A percentile compares a stretch with the other conserved stretches of the same genome.
Conservation (phyloP, 2,797 vertebrate genomes). For the Megalops cyprinoides region DNA sequence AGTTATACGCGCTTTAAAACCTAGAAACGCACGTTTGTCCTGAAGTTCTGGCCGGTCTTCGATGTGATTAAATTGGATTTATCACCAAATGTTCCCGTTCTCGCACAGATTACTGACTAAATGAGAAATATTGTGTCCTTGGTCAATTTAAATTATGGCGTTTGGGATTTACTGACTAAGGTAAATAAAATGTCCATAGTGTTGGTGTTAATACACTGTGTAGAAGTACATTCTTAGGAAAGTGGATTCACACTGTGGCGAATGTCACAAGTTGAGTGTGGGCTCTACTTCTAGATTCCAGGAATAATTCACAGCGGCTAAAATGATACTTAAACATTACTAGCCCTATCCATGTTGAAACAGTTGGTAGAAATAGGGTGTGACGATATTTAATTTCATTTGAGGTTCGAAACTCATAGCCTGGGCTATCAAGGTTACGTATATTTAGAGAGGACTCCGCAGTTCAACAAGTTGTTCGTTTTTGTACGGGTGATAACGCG, state of each 20-base stretch:
- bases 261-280: background rate
- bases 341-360: too few relatives aligned
- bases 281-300: background rate
- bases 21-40: too few relatives aligned
- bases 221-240: background rate
- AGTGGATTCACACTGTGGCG: background rate
- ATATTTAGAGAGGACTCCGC: too few relatives aligned
- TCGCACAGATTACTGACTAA: background rate
- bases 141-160: background rate
- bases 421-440: background rate
- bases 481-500: background rate
- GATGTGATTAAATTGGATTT: background rate
- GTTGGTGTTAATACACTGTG: background rate
- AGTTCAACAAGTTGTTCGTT: too few relatives aligned
- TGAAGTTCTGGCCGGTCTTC: too few relatives aligned
- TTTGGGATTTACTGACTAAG: background rate
- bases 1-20: too few relatives aligned
- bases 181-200: background rate
- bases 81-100: too few relatives aligned
- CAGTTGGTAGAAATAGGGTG: too few relatives aligned
- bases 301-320: background rate
- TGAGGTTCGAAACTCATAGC: background rate
- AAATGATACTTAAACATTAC: too few relatives aligned
- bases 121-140: background rate
- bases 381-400: background rate